Conservation (phyloP, 2,113 vertebrate species). For the Pteropus alecto region DNA sequence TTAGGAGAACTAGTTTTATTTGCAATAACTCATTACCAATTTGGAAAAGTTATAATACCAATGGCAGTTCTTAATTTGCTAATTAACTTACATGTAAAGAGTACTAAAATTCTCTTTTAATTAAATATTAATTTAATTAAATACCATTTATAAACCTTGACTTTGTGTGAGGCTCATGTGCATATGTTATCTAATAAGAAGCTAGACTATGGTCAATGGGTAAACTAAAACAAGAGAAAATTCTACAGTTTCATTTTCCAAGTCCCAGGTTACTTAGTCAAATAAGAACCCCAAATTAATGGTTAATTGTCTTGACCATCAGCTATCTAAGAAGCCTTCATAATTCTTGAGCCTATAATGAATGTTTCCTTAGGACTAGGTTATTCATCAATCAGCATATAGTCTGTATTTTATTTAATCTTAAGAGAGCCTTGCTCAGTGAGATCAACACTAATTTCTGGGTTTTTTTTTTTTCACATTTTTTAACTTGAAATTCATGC, state of each 20-base stretch:
- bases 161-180: neutral
- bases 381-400: neutral
- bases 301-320: neutral
- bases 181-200: neutral
- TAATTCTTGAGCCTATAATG: neutral
- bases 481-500: neutral
- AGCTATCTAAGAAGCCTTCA: neutral
- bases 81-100: neutral
- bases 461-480: neutral
- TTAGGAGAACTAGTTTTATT: neutral
- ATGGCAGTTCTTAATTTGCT: neutral
- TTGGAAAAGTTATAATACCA: neutral
- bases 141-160: neutral
- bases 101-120: neutral
- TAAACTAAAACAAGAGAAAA: neutral
- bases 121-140: neutral
- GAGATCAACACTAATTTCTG: neutral
- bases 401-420: conserved; percentile 40
- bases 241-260: neutral
- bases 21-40: neutral
- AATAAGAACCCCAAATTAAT: neutral
- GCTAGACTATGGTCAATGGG: neutral
- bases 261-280: neutral
- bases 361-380: neutral
- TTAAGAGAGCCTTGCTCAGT: conserved; percentile 3